Conservation (phyloP, 2,113 vertebrate genomes). For the Forbesichthys agassizii region DNA sequence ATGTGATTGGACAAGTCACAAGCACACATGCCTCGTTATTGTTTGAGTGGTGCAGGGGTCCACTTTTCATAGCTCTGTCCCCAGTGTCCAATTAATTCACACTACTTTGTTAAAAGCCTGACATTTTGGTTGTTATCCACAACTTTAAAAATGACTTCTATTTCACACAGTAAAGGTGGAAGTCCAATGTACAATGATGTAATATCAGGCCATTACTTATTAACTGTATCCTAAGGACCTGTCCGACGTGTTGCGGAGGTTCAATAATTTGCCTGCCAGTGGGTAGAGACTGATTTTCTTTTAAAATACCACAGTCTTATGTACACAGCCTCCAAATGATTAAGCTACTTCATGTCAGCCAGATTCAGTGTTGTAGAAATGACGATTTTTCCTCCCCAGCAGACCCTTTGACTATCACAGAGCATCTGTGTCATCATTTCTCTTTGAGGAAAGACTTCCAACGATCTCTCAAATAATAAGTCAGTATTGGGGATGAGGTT, state of each 20-base stretch:
- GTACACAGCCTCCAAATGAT: conserved; percentile 34
- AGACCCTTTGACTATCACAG: conserved; percentile 52
- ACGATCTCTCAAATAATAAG: conserved; percentile 62
- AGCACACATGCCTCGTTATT: no score
- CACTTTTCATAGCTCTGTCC: no score
- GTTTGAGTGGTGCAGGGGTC: no score
- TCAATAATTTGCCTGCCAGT: conserved; percentile 10
- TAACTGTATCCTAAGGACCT: conserved; percentile 35
- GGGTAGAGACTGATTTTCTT: background rate
- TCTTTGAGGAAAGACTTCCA: conserved; percentile 63
- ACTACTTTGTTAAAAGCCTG: no score
- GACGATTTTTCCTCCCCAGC: conserved; percentile 56
- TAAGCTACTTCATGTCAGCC: conserved; percentile 35
- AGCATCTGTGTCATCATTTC: conserved; percentile 62
- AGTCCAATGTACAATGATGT: conserved; percentile 33
- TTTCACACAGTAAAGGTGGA: conserved; percentile 43
- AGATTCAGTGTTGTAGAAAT: conserved; percentile 28
- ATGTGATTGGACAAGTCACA: no score
- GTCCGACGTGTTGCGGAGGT: conserved; percentile 31
- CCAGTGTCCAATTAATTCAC: no score
- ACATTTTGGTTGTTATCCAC: no score
- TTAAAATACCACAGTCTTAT: conserved; percentile 6
- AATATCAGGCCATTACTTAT: conserved; percentile 50
- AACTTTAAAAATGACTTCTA: conserved; percentile 7
- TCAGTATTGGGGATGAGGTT: conserved; percentile 48